Evolutionary conservation across 2,888 invertebrate species (phyloP).

Genomic region (Aphidoletes aphidimyza): DNA sequence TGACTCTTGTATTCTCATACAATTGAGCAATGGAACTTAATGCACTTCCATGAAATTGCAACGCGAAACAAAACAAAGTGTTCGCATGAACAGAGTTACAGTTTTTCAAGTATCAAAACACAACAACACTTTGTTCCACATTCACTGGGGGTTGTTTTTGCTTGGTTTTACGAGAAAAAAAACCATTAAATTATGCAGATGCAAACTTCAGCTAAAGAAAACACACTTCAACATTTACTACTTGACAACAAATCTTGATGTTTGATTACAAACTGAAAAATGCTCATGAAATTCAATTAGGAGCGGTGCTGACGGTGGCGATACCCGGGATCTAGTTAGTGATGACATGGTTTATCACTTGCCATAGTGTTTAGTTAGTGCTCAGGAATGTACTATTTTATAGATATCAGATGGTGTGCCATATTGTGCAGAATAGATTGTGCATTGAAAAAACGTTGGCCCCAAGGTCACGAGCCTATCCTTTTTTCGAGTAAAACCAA

Average conservation of each 20-base stretch:
- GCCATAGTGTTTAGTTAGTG: too few species aligned
- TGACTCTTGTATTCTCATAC: background rate
- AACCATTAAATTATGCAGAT: conserved; percentile 7
- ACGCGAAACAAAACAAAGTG: background rate
- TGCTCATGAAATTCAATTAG: background rate
- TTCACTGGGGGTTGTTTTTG: too few species aligned
- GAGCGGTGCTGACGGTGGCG: too few species aligned
- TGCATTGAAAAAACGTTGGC: too few species aligned
- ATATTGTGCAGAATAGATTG: too few species aligned
- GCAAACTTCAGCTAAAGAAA: background rate
- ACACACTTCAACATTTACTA: background rate
- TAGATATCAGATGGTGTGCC: too few species aligned
- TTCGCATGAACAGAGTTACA: background rate
- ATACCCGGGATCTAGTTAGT: too few species aligned
- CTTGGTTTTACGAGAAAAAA: too few species aligned
- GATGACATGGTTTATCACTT: too few species aligned
- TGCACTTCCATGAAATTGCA: background rate
- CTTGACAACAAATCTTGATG: background rate
- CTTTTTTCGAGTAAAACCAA: too few species aligned
- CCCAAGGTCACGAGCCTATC: too few species aligned
- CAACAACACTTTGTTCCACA: background rate
- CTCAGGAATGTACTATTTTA: too few species aligned
- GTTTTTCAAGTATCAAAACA: background rate
- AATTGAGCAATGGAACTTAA: background rate
- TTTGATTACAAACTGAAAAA: background rate